Evolutionary conservation across 2,797 vertebrate species (phyloP).

Genomic region (Amblyopsis hoosieri): DNA sequence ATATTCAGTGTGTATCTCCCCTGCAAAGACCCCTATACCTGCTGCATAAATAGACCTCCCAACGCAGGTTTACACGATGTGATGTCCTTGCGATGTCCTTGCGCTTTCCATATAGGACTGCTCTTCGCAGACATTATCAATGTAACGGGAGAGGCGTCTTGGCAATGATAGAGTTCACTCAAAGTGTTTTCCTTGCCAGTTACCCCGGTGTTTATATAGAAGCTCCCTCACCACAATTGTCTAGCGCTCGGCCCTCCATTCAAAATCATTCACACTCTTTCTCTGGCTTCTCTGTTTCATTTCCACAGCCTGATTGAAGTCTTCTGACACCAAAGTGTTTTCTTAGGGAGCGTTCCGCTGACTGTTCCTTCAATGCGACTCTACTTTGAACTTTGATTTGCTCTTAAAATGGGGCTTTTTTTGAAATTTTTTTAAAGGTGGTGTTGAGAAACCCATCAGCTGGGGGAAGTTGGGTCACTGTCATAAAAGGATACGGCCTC

Average conservation of each 20-base stretch:
- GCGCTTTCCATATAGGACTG: constrained; percentile 49
- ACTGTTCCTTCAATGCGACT: constrained; percentile 67
- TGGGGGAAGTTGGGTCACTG: constrained; percentile 54
- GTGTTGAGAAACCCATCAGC: constrained; percentile 73
- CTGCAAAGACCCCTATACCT: constrained; percentile 45
- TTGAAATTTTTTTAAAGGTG: constrained; percentile 33
- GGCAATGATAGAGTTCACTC: constrained; percentile 62
- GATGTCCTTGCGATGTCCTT: constrained; percentile 75
- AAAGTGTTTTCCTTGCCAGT: constrained; percentile 54
- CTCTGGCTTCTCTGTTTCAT: constrained; percentile 57
- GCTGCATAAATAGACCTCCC: constrained; percentile 63
- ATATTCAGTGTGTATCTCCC: constrained; percentile 45
- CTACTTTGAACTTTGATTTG: constrained; percentile 76
- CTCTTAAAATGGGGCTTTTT: constrained; percentile 58
- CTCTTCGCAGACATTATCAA: constrained; percentile 60
- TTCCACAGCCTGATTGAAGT: constrained; percentile 71
- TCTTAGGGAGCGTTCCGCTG: constrained; percentile 64
- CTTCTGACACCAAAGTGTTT: constrained; percentile 71
- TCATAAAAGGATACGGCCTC: constrained; percentile 72
- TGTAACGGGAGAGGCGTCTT: constrained; percentile 34
- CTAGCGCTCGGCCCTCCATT: constrained; percentile 62
- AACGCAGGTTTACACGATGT: constrained; percentile 58
- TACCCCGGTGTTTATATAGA: constrained; percentile 63
- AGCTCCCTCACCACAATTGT: constrained; percentile 61
- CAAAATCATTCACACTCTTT: constrained; percentile 49